phyloP scores from a whole-genome alignment of 2,113 vertebrate genomes.

The Miniopterus natalensis region DNA sequence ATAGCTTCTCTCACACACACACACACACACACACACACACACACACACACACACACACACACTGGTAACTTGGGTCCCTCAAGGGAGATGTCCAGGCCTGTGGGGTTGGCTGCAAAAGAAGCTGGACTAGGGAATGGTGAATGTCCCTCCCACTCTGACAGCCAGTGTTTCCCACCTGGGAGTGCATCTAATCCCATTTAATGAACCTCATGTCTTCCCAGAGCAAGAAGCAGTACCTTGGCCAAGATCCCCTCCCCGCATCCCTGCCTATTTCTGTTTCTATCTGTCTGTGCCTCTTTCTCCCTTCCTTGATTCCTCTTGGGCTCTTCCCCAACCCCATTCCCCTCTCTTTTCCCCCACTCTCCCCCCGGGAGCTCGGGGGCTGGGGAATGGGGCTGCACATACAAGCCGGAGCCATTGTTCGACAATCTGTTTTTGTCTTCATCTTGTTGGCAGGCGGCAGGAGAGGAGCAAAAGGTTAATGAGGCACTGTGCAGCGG shows the following conservation, averaged over 20 bases:
- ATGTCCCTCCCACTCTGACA: neutral
- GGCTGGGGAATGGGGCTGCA: slow-evolving; percentile 83
- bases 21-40: neutral
- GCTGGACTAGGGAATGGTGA: neutral
- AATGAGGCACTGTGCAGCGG: slow-evolving; percentile 91
- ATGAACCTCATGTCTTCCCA: slow-evolving; percentile 50
- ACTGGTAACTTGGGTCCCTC: neutral
- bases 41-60: neutral
- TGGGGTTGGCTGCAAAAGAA: neutral
- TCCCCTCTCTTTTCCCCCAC: slow-evolving; percentile 12
- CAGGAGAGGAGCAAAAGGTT: slow-evolving; percentile 92
- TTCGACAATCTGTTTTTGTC: slow-evolving; percentile 91
- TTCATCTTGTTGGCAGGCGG: slow-evolving; percentile 91
- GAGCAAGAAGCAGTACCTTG: slow-evolving; percentile 49
- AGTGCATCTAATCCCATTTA: neutral
- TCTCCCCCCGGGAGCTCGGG: slow-evolving; percentile 82
- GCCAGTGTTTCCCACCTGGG: slow-evolving; percentile 13
- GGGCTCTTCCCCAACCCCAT: neutral
- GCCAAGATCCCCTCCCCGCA: slow-evolving; percentile 10
- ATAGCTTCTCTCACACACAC: neutral
- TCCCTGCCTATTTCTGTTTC: slow-evolving; percentile 15
- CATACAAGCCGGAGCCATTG: slow-evolving; percentile 87
- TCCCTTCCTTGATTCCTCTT: slow-evolving; percentile 48
- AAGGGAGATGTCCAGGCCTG: neutral
- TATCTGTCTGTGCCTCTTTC: slow-evolving; percentile 49